Evolutionary conservation across 2,113 vertebrate genomes (phyloP).

Genomic region (Syngnathus floridae): DNA sequence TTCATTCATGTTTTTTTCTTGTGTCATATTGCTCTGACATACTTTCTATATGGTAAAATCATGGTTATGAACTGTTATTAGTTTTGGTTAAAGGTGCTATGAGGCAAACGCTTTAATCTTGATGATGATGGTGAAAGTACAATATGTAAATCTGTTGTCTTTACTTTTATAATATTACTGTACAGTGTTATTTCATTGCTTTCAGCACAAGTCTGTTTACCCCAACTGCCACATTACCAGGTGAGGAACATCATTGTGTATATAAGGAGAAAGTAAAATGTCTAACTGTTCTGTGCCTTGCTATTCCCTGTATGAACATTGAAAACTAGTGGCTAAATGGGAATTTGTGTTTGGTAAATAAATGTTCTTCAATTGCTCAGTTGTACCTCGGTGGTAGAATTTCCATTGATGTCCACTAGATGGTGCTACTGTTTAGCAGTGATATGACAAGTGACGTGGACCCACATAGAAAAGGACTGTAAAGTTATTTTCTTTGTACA

Average conservation of each 20-base stretch:
- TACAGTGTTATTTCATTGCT: slow-evolving; percentile 7
- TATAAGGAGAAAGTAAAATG: slow-evolving; percentile 14
- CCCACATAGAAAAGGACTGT: too few species aligned
- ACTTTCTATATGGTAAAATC: not conserved
- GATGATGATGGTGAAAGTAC: not conserved
- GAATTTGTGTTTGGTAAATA: not conserved
- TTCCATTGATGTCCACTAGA: slow-evolving; percentile 48
- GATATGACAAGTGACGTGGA: not conserved
- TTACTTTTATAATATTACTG: not conserved
- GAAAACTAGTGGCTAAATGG: slow-evolving; percentile 1
- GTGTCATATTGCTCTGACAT: not conserved
- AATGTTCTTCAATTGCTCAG: not conserved
- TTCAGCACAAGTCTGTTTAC: not conserved
- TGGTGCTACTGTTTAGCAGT: slow-evolving; percentile 38
- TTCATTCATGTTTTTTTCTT: not conserved
- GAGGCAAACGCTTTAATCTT: not conserved
- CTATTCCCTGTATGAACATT: slow-evolving; percentile 15
- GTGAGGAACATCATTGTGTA: slow-evolving; percentile 14
- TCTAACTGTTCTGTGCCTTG: slow-evolving; percentile 53
- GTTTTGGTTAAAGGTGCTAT: too few species aligned
- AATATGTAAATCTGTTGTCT: not conserved
- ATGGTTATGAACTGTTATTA: not conserved
- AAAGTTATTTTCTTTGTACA: not conserved
- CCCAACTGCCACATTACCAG: slow-evolving; percentile 1
- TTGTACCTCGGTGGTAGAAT: slow-evolving; percentile 6